phyloP scores from a whole-genome alignment of 2,113 vertebrate species.

The Bettongia penicillata region DNA sequence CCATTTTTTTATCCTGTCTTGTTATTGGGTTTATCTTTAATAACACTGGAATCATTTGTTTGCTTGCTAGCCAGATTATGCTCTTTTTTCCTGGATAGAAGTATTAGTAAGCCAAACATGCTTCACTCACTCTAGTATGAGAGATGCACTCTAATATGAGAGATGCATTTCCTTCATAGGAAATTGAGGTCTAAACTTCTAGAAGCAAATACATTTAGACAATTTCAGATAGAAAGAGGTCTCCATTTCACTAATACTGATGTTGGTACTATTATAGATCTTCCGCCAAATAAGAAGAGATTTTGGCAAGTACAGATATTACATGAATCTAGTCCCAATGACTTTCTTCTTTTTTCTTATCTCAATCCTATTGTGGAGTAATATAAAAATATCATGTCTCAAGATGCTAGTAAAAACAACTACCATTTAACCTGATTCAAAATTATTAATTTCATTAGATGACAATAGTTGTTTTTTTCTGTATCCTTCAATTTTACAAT shows the following conservation, averaged over 20 bases:
- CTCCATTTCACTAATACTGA: neutral
- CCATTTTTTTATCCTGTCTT: neutral
- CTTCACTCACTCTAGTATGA: constrained; percentile 26
- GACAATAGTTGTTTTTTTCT: neutral
- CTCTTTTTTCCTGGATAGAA: constrained; percentile 18
- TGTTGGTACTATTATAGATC: neutral
- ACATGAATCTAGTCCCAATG: neutral
- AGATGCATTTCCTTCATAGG: neutral
- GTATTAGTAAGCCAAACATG: neutral
- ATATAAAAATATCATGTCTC: neutral
- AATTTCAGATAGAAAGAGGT: neutral
- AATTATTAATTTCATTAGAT: constrained; percentile 27
- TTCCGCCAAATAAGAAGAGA: neutral
- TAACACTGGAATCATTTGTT: neutral
- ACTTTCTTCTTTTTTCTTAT: neutral
- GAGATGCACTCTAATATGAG: constrained; percentile 5
- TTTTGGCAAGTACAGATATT: neutral
- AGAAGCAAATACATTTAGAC: neutral
- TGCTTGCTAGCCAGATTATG: neutral
- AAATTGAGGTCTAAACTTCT: constrained; percentile 5
- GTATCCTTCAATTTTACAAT: neutral
- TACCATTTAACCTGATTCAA: constrained; percentile 22
- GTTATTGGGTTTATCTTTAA: neutral
- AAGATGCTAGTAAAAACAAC: constrained; percentile 14
- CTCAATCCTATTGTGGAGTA: neutral